phyloP scores from a whole-genome alignment of 2,797 vertebrate species.

The Tamandua tetradactyla region DNA sequence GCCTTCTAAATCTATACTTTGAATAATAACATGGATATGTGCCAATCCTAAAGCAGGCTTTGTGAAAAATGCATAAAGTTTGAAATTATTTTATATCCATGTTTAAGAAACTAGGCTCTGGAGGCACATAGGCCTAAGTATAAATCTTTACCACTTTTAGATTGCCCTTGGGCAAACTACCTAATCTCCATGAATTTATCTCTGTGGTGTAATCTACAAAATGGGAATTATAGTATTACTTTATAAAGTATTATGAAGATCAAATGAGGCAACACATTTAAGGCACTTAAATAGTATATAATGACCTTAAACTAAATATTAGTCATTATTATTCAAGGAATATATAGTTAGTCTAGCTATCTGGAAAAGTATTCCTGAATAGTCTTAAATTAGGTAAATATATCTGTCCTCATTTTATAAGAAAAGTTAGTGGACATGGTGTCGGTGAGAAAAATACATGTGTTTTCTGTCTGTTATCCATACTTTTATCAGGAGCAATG shows the following conservation, averaged over 20 bases:
- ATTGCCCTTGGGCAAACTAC: neutral
- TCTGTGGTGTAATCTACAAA: slow-evolving; percentile 7
- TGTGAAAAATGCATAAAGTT: slow-evolving; percentile 1
- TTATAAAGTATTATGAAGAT: neutral
- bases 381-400: neutral
- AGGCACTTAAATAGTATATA: slow-evolving; percentile 14
- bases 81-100: slow-evolving; percentile 23
- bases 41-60: neutral
- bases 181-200: slow-evolving; percentile 9
- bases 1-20: slow-evolving; percentile 20
- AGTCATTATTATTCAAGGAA: neutral
- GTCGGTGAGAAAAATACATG: neutral
- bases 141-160: slow-evolving; percentile 2
- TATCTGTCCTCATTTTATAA: neutral
- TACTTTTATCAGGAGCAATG: neutral
- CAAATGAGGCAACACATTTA: neutral
- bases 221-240: neutral
- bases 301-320: neutral
- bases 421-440: neutral
- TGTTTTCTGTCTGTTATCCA: neutral
- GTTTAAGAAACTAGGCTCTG: neutral
- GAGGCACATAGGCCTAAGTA: neutral
- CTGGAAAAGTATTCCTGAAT: slow-evolving; percentile 6
- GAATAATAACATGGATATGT: neutral
- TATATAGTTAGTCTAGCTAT: neutral